These are phyloP conservation scores for Piaya cayana DNA, from an alignment of 2,113 vertebrate genomes.

Conservation along the genomic window DNA sequence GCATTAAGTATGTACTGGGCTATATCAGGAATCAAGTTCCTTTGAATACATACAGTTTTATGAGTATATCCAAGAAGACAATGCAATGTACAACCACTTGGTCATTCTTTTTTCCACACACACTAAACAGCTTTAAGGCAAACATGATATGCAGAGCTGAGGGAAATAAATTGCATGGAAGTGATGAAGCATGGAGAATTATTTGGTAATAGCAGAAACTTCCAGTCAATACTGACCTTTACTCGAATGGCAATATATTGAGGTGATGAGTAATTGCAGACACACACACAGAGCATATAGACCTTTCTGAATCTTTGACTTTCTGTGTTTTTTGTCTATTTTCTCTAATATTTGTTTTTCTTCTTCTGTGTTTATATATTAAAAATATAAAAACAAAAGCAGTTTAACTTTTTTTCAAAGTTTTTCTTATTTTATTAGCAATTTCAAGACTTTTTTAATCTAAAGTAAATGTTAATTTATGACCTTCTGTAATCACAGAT, in stretches of 20 bases:
- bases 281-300: not conserved
- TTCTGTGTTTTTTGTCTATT: not conserved
- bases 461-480: not conserved
- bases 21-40: not conserved
- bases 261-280: not conserved
- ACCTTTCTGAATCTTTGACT: not conserved
- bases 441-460: not conserved
- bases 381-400: not conserved
- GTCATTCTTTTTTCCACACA: not conserved
- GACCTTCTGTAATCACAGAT: not conserved
- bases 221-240: not conserved
- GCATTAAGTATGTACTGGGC: not conserved
- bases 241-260: not conserved
- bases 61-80: not conserved
- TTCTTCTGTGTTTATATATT: not conserved
- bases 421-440: not conserved
- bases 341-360: not conserved
- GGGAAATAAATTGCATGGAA: not conserved
- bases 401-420: not conserved
- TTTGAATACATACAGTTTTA: not conserved
- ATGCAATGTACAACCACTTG: accelerated
- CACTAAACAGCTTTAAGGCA: not conserved
- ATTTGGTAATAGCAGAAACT: not conserved
- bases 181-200: not conserved
- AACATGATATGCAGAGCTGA: not conserved